Evolutionary conservation across 1,140 invertebrate species (phyloP), one percentile per base, ranked within the genome.

Genomic region (Drosophila takahashii): DNA sequence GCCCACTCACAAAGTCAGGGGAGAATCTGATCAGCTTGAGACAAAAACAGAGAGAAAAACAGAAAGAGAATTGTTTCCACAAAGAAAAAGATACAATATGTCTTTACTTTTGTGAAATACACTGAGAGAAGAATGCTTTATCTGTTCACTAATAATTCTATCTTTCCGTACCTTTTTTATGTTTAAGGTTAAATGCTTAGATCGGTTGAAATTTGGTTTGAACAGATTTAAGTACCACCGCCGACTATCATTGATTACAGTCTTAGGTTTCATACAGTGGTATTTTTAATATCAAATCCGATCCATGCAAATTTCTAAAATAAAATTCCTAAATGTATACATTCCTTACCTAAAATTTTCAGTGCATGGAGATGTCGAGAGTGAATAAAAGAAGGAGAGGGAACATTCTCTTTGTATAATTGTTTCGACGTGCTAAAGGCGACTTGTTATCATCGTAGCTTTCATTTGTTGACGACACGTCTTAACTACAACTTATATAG

Each of bases 401-500:
- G 16, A 16, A 48, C 48, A 37, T 51, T 74, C 71, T 64, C 70
- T 70, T 56, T 57, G 66, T 70, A 29, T 70, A 70, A 70, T 70
- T 70, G 48, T 57, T 70, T 57, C 66, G 66, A 69, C 66, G 48
- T 48, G 54, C 65, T 70, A 16, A 26, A 69, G 65, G 47, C 65
- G 61, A 47, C 51, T 53, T 65, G 60, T 74, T 75, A 75, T 75
- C 60, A 47, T 65, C 48, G 36, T 57, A 36, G 52, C 52, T 57
- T 64, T 57, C 57, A 34, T 54, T 73, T 75, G 60, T 75, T 75
- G 52, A 75, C 72, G 52, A 57, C 59, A 57, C 60, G 47, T 57
- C 60, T 76, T 66, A 65, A 74, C 72, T 56, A 56, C 71, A 50
- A 64, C 42, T 51, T 56, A 44, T 51, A 51, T 52, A 22, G 22